A percentile compares a stretch with the other conserved stretches of the same genome.
Conservation (phyloP, 1,140 invertebrate genomes). For the Copidosoma floridanum region DNA sequence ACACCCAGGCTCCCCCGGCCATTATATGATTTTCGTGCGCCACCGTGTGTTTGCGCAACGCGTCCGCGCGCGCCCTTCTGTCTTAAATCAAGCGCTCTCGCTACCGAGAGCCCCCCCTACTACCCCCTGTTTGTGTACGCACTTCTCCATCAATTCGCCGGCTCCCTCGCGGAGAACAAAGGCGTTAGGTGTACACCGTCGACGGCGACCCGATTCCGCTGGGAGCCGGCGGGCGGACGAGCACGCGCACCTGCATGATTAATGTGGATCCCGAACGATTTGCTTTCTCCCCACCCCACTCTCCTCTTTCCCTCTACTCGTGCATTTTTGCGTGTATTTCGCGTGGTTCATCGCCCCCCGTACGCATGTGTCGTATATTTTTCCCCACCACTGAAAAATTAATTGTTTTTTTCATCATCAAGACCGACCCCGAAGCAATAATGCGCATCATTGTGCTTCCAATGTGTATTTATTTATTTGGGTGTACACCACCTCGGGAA, state of each 20-base stretch:
- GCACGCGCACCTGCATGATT: conserved; percentile 32
- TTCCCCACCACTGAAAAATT: too few species aligned
- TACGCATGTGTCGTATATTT: too few species aligned
- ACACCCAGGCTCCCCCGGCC: conserved; percentile 5
- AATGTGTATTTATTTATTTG: too few species aligned
- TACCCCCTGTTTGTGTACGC: conserved; percentile 28
- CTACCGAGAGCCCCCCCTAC: conserved; percentile 4
- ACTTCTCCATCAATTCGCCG: conserved; percentile 39
- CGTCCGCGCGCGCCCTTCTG: neutral
- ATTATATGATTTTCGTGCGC: conserved; percentile 11
- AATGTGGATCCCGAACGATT: conserved; percentile 37
- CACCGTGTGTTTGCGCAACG: conserved; percentile 19
- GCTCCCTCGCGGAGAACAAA: conserved; percentile 30
- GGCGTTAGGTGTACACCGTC: conserved; percentile 6
- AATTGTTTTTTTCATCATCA: too few species aligned
- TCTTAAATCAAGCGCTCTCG: conserved; percentile 23
- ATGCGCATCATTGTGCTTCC: too few species aligned
- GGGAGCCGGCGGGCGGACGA: neutral
- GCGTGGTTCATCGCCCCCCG: too few species aligned
- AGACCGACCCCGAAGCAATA: too few species aligned
- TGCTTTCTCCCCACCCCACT: conserved; percentile 17
- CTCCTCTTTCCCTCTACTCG: neutral
- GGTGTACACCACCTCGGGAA: too few species aligned
- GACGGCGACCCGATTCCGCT: conserved; percentile 20
- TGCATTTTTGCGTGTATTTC: too few species aligned